Conservation (phyloP, 2,888 invertebrate genomes). For the Monopis laevigella region DNA sequence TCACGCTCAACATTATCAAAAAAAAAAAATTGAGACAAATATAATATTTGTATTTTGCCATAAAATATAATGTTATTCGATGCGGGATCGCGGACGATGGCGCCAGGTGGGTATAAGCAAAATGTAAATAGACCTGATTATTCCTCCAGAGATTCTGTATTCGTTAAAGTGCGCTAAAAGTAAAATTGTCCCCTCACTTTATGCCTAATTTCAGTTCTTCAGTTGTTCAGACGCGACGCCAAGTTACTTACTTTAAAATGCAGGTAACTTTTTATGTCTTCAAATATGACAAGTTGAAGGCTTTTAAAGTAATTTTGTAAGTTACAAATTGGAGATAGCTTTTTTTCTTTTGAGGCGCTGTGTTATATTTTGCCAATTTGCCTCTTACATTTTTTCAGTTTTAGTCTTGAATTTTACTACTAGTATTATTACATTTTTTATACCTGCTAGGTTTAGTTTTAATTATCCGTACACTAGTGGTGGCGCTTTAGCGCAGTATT, state of each 20-base stretch:
- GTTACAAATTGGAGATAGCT: too few relatives aligned
- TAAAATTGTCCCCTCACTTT: conserved; percentile 30
- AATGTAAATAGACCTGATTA: conserved; percentile 48
- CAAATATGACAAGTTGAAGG: background rate
- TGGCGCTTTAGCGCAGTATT: too few relatives aligned
- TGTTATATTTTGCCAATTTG: too few relatives aligned
- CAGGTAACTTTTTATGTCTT: background rate
- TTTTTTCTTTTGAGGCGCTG: too few relatives aligned
- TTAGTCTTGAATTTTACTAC: too few relatives aligned
- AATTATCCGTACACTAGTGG: too few relatives aligned
- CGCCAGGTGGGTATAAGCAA: conserved; percentile 46
- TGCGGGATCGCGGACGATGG: conserved; percentile 18
- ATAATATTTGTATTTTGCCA: conserved; percentile 8
- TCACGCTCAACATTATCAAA: too few relatives aligned
- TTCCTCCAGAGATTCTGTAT: conserved; percentile 39
- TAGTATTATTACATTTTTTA: too few relatives aligned
- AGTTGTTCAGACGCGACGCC: background rate
- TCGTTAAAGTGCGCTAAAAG: conserved; percentile 39
- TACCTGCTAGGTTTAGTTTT: too few relatives aligned
- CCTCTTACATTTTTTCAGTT: too few relatives aligned
- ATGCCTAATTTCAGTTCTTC: conserved; percentile 25
- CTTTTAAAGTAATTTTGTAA: too few relatives aligned
- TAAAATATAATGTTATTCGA: background rate
- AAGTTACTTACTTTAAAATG: background rate
- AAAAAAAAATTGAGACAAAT: background rate